These are phyloP conservation scores for Brachylomia viminalis DNA, from an alignment of 2,888 invertebrate species.

Conservation along the genomic window DNA sequence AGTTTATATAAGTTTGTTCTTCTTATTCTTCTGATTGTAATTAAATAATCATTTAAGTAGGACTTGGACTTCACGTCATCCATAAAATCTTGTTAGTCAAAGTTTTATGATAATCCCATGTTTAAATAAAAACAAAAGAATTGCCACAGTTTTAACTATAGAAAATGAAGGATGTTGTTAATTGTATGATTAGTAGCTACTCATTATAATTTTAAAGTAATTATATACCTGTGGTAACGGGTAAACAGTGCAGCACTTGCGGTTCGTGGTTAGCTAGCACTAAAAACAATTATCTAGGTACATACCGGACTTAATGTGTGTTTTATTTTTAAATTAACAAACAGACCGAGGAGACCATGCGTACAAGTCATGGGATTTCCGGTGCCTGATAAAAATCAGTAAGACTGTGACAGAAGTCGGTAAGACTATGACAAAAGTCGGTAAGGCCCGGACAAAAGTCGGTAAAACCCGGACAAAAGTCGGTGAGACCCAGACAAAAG, in stretches of 20 bases:
- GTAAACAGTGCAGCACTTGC: background rate
- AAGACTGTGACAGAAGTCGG: background rate
- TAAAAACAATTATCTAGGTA: background rate
- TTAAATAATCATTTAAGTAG: background rate
- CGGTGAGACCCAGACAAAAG: background rate
- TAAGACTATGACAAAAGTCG: background rate
- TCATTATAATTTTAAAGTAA: constrained; percentile 1
- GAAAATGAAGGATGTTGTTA: constrained; percentile 3
- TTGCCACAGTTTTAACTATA: background rate
- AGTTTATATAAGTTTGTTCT: too few species aligned
- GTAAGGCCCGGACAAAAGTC: background rate
- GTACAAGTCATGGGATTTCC: background rate
- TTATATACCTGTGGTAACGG: constrained; percentile 1
- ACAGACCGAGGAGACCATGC: background rate
- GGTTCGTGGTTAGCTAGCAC: constrained; percentile 5
- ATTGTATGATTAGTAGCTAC: background rate
- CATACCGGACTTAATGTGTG: background rate
- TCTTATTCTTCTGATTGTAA: too few species aligned
- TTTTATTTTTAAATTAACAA: background rate
- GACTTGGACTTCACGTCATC: background rate
- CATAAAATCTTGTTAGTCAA: background rate
- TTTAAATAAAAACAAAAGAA: constrained; percentile 19
- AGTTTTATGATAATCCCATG: constrained; percentile 1
- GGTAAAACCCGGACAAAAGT: too few species aligned
- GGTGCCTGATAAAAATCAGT: background rate